Percentiles rank a stretch among this genome's conserved stretches.
phyloP scores from a whole-genome alignment of 2,797 vertebrate species.

The Lateolabrax maculatus region DNA sequence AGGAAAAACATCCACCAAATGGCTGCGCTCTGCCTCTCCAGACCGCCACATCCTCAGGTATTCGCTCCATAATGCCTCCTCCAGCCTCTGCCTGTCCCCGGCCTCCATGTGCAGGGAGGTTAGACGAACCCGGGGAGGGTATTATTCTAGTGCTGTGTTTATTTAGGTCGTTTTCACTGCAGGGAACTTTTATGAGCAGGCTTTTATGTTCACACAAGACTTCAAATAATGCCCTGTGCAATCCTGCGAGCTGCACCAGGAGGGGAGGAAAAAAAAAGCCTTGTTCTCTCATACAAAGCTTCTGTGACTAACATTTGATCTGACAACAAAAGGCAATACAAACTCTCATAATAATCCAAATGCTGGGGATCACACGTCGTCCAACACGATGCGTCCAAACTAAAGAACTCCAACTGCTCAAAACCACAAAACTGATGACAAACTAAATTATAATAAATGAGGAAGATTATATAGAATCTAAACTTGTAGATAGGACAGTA shows the following conservation, averaged over 20 bases:
- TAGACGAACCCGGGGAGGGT: constrained; percentile 34
- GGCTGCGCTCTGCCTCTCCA: constrained; percentile 26
- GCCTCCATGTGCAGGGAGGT: constrained; percentile 39
- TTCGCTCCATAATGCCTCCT: constrained; percentile 33
- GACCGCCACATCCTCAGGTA: constrained; percentile 29
- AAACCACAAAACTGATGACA: background rate
- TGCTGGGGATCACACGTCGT: constrained; percentile 15
- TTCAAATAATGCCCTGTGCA: constrained; percentile 54
- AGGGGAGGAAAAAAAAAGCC: background rate
- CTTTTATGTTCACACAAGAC: constrained; percentile 63
- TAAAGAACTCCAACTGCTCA: background rate
- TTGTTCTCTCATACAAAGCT: constrained; percentile 50
- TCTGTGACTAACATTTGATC: constrained; percentile 52
- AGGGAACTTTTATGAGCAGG: constrained; percentile 66
- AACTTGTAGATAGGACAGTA: background rate
- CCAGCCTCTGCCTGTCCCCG: constrained; percentile 20
- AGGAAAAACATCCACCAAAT: constrained; percentile 51
- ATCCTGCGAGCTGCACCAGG: constrained; percentile 47
- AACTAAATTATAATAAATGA: background rate
- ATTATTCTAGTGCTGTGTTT: constrained; percentile 60
- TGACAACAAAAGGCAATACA: constrained; percentile 49
- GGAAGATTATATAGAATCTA: background rate
- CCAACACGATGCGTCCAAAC: background rate
- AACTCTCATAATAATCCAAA: constrained; percentile 28
- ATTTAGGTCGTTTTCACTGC: constrained; percentile 68